Evolutionary conservation across 2,888 invertebrate species (phyloP), one percentile per base, ranked within the genome.

Genomic region (Tachina grossa): DNA sequence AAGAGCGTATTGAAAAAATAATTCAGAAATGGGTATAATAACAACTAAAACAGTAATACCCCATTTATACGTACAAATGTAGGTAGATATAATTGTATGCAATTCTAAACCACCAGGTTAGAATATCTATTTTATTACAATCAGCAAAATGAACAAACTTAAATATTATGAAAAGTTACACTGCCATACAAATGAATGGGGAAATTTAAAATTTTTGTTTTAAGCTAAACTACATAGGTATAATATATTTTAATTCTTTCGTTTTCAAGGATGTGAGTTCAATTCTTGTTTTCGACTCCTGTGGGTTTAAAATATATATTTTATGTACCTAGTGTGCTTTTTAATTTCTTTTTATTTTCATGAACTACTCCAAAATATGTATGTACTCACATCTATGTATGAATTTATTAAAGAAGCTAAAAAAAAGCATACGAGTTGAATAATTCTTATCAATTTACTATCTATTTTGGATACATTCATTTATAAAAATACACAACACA

Each of bases 391-490:
- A 31, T 78, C 39, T 69, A 16, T 63, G 59, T 69, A 47, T 49
- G 72, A 59, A 53, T 75, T 59, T 45, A 66, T 72, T 74, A 59
- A 43, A 81, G 57, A 57, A 53, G 41, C 22, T 47, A 13, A 65
- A 57, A 61, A 69, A 72, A 47, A 53, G 41, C 13, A 63, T 76
- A 51, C 53, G 9, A 63, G 65, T 83, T 51, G 75, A 79, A 71
- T 57, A 80, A 88, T 83, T 87, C 89, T 91, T 91, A 91, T 91
- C 91, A 91, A 88, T 87, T 87, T 88, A 88, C 90, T 91, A 91
- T 91, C 90, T 90, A 87, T 82, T 82, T 90, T 90, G 91, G 91
- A 90, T 89, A 91, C 91, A 91, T 91, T 91, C 91, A 90, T 91
- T 90, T 90, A 90, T 89, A 87, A 88, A 87, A 88, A 80, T 83